Evolutionary conservation across 2,113 vertebrate genomes (phyloP), one percentile per base, ranked within the genome.

Genomic region (Morone chrysops): DNA sequence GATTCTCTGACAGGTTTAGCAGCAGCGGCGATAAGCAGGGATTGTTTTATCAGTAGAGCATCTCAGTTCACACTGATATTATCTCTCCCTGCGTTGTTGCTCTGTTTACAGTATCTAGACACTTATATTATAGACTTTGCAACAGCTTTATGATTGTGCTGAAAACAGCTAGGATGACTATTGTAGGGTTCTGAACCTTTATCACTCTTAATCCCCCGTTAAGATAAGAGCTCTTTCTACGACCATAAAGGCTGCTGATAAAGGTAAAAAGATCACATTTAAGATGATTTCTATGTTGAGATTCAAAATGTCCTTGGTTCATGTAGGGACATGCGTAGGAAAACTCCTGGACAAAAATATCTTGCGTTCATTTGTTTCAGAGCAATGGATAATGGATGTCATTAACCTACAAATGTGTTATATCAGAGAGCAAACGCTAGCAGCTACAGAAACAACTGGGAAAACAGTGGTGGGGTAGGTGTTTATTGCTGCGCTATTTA

Each of bases 221-320:
- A 91, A 93, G 89, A 93, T 92, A 94, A 92, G 82, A 88, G 45
- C 72, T 66, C 80, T 83, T 75, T 87, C 78, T 78, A 20, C 57
- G 69, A 67, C 70, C 63, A 71, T 91, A 86, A 89, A 89, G 54
- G 9, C 40, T 8, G 48, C 66, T 36, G 71, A 85, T 86, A 84
- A 91, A 87, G 87, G 91, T 91, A 84, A 82, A 31, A 80, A 59
- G 13, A 80, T 78, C 14, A 0, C 57, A 62, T 78, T 91, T 76
- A 70, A 31, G 47, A 62, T 31, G 36, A 69, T 86, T 67, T 70
- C 65, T 72, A 41, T 69, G 66, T 75, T 36, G n/a, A 69, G 62
- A 72, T 83, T 89, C 75, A 25, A 74, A 11, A 62, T 40, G 18
- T 54, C 48, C 60, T 38, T 61, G 54, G 69, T 85, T 84, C 78